Evolutionary conservation across 35 echinoderm and acorn worm genomes (phyloP).

Genomic region (Heliocidaris erythrogramma): DNA sequence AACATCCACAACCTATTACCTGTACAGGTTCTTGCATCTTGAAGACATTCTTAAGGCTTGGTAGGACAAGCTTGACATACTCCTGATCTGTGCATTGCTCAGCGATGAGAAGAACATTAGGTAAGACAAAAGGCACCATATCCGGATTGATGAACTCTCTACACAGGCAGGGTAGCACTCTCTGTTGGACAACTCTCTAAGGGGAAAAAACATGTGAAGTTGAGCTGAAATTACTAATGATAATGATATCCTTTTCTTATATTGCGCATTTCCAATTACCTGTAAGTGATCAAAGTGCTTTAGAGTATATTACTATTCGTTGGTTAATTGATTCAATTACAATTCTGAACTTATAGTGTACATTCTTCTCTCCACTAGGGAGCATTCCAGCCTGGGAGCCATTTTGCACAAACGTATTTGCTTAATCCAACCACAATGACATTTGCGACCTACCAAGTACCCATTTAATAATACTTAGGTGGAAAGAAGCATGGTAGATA

Average conservation of each 20-base stretch:
- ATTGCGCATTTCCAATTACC: too few species aligned
- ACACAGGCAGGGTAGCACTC: slow-evolving; percentile 81
- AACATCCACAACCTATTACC: slow-evolving; percentile 38
- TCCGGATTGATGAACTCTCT: slow-evolving; percentile 93
- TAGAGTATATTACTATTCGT: too few species aligned
- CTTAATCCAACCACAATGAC: too few species aligned
- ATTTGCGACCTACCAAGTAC: too few species aligned
- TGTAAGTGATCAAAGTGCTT: too few species aligned
- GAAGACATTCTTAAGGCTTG: slow-evolving; percentile 89
- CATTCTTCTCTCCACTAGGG: too few species aligned
- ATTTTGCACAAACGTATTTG: too few species aligned
- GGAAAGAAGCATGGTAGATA: too few species aligned
- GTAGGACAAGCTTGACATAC: slow-evolving; percentile 74
- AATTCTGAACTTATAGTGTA: neutral
- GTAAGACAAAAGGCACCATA: slow-evolving; percentile 97
- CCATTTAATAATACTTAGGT: too few species aligned
- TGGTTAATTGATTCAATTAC: too few species aligned
- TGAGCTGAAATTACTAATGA: neutral
- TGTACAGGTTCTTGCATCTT: slow-evolving; percentile 98
- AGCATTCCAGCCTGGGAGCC: too few species aligned
- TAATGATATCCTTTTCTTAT: too few species aligned
- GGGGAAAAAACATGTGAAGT: slow-evolving; percentile 12
- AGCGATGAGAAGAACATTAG: slow-evolving; percentile 81
- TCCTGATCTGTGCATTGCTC: slow-evolving; percentile 85
- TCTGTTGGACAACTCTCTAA: slow-evolving; percentile 89